Base-by-base conservation (phyloP, 2,888 invertebrate genomes). In the Chloromyia formosa region DNA sequence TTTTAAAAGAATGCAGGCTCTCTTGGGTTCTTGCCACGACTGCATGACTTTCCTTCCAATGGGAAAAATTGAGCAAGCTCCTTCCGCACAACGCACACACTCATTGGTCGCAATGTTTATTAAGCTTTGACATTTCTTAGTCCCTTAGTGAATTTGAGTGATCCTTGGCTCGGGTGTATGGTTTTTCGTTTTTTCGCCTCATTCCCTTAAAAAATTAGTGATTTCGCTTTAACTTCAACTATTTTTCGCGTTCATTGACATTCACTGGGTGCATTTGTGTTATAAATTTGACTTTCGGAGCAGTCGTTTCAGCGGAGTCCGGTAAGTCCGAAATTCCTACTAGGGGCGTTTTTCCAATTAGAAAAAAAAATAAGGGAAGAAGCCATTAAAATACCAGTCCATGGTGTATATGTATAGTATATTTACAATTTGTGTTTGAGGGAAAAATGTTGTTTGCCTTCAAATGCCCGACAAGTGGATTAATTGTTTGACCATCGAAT, bases 281-380 rank as follows among this genome's bases (percentile, higher is more conserved):
- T 22, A 20, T 4, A 18, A 3, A 14, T 60, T 60, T 3, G 23
- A 23, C 23, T 60, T 22, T 23, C 60, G 27, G 27, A 22, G 12
- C 27, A 60, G 4, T 60, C 27, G 27, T 9, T n/a, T 4, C 18
- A 60, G 10, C 18, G 4, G 40, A 62, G 18, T 40, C 16, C 62
- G 62, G 62, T 62, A 62, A 62, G 62, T 62, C 40, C 10, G 2
- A 35, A 35, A 40, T 40, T 62, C 40, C n/a, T 16, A 27, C n/a
- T 23, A 69, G 68, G 68, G 68, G 68, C 68, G 68, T 69, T 66
- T 69, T 69, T 23, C 68, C 68, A 69, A 66, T 66, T 40, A 49
- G 66, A 22, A 49, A 66, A n/a, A 66, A 35, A 35, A 35, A 35
- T 35, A 35, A 35, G 27, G 27, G 16, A 12, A 66, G 64, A 64